These are phyloP conservation scores for Zoanthus sansibaricus DNA, from an alignment of 92 coral and sea anemone genomes.

Conservation along the genomic window DNA sequence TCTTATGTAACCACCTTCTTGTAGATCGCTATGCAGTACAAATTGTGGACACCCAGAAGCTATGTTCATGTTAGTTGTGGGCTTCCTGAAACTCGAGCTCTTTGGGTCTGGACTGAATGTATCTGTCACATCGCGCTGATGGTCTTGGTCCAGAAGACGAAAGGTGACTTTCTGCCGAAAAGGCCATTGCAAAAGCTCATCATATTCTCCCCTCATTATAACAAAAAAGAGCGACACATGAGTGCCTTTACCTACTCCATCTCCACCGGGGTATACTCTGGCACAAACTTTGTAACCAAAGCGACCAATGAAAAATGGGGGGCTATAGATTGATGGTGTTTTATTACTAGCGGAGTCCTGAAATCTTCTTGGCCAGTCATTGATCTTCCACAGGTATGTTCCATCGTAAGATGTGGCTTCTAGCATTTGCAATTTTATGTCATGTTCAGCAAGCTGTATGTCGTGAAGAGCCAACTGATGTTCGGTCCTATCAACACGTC, in stretches of 20 bases:
- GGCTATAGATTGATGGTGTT: conserved; percentile 83
- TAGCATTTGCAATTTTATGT: conserved; percentile 69
- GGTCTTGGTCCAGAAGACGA: conserved; percentile 82
- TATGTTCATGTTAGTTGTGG: conserved; percentile 86
- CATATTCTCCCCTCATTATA: conserved; percentile 91
- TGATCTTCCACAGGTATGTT: conserved; percentile 86
- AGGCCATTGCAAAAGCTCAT: conserved; percentile 91
- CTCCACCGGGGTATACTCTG: conserved; percentile 83
- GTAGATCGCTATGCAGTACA: conserved; percentile 66
- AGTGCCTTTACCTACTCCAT: conserved; percentile 83
- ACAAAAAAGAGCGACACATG: conserved; percentile 92
- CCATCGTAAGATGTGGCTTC: conserved; percentile 83
- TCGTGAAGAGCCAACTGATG: conserved; percentile 76
- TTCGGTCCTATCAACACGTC: conserved; percentile 58
- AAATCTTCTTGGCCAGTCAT: conserved; percentile 68
- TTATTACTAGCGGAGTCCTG: conserved; percentile 77
- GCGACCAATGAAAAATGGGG: conserved; percentile 89
- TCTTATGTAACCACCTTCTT: conserved; percentile 63
- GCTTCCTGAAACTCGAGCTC: conserved; percentile 89
- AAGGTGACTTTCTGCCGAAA: conserved; percentile 88
- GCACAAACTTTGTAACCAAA: conserved; percentile 91
- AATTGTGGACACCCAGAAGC: conserved; percentile 89
- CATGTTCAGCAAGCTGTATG: conserved; percentile 81
- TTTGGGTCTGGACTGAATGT: conserved; percentile 88
- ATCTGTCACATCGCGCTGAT: conserved; percentile 71